A percentile compares a stretch with the other conserved stretches of the same genome.
Evolutionary conservation across 2,888 invertebrate genomes (phyloP).

Genomic region (Ornithoptera alexandrae): DNA sequence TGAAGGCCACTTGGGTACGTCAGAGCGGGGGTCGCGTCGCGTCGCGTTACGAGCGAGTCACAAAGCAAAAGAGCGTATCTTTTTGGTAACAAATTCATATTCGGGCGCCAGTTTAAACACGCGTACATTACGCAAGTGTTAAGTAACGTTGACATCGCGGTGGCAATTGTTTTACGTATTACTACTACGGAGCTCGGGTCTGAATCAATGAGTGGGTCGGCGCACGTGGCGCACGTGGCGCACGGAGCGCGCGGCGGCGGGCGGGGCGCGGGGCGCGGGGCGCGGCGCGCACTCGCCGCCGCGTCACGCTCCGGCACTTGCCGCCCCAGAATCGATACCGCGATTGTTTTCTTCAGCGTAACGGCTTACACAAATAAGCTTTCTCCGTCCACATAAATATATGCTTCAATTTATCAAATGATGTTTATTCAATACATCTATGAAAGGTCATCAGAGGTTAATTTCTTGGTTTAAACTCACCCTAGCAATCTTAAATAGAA

Average conservation of each 20-base stretch:
- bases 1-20: constrained; percentile 44
- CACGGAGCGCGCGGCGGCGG: constrained; percentile 37
- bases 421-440: constrained; percentile 2
- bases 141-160: background rate
- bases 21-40: background rate
- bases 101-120: background rate
- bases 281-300: constrained; percentile 61
- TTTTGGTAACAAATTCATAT: background rate
- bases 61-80: background rate
- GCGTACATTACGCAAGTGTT: background rate
- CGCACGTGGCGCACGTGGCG: constrained; percentile 38
- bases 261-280: constrained; percentile 17
- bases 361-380: constrained; percentile 19
- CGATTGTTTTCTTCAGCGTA: constrained; percentile 36
- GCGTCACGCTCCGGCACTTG: constrained; percentile 41
- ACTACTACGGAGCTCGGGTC: constrained; percentile 7
- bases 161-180: constrained; percentile 6
- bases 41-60: background rate
- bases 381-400: background rate
- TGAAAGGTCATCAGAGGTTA: too few relatives aligned
- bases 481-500: too few relatives aligned
- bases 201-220: constrained; percentile 37
- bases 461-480: too few relatives aligned
- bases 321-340: constrained; percentile 42
- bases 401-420: background rate